Base-by-base conservation (phyloP, 2,888 invertebrate genomes). In the Vanessa cardui region DNA sequence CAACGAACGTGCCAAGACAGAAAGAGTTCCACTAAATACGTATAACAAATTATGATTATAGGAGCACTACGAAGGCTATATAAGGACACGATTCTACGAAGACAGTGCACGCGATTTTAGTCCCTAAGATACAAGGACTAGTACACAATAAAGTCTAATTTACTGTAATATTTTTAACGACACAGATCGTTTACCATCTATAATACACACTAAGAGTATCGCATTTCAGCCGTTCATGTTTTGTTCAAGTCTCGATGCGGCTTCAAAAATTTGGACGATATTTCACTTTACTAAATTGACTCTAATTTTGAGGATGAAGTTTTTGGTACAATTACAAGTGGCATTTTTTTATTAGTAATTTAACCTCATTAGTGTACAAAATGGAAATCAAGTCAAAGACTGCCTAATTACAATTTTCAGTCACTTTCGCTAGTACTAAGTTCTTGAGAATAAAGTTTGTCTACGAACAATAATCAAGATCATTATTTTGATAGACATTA, bases 41-140 rank as follows among this genome's bases (percentile, higher is more conserved):
- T 70, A 68, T 70, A 74, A 75, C 71, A 75, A 74, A 78, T 72
- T 73, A 73, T 74, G 62, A 73, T 74, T 77, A 75, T 69, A 75
- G 77, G 72, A 78, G 82, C 77, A 82, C 88, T 88, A 89, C 89
- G 74, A 80, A 85, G 83, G 84, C 87, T 87, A 87, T 72, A 76
- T 72, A 75, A 70, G 62, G 65, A 70, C 67, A 71, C 67, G 64
- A 56, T 58, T 66, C 66, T 69, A 64, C 70, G 62, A 67, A 62
- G 63, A 64, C 66, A 68, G 65, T 62, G 44, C 64, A 64, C 31
- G 67, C 56, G 58, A 59, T 50, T 46, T 65, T 56, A 60, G 59
- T 21, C 62, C 62, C 62, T 61, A 44, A 18, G 26, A 50, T n/a
- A 15, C 6, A 12, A 44, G 44, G 58, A 59, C 64, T 52, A 49